These are phyloP conservation scores for Oscarella lobularis DNA, from an alignment of 37 sponge, comb jelly and placozoan species.

Conservation along the genomic window DNA sequence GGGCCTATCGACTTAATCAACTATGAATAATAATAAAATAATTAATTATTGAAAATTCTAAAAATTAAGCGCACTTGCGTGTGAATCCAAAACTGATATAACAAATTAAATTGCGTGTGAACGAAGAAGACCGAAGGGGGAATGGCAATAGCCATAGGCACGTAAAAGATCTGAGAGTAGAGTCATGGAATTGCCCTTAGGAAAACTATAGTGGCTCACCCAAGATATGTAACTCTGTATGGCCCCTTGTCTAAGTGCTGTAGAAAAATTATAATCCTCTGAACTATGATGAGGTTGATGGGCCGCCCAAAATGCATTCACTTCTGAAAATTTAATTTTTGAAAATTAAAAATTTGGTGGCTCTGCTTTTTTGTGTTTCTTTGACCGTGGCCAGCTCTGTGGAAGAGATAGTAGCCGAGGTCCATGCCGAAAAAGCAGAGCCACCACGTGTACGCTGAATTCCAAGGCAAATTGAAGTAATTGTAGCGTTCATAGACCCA, in stretches of 20 bases:
- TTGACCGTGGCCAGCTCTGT: slow-evolving; percentile 77
- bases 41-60: too few relatives aligned
- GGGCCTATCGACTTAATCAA: slow-evolving; percentile 60
- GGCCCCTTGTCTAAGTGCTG: slow-evolving; percentile 76
- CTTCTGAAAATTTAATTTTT: slow-evolving; percentile 50
- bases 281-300: slow-evolving; percentile 95
- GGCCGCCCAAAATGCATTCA: slow-evolving; percentile 78
- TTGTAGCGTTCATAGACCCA: slow-evolving; percentile 45
- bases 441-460: slow-evolving; percentile 77
- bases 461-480: slow-evolving; percentile 57
- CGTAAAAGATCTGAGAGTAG: slow-evolving; percentile 72
- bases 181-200: too few relatives aligned
- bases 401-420: slow-evolving; percentile 70
- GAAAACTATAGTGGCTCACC: too few relatives aligned
- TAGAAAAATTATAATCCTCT: slow-evolving; percentile 81
- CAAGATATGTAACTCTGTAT: slow-evolving; percentile 57
- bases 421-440: slow-evolving; percentile 54
- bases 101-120: slow-evolving; percentile 76
- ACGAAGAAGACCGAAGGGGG: slow-evolving; percentile 67
- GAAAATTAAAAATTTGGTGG: too few relatives aligned
- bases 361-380: too few relatives aligned
- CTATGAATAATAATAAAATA: too few relatives aligned
- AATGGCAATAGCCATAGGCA: slow-evolving; percentile 67
- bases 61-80: too few relatives aligned
- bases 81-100: slow-evolving; percentile 98